Evolutionary conservation across 2,888 invertebrate species (phyloP).

Genomic region (Leptopterna dolabrata): DNA sequence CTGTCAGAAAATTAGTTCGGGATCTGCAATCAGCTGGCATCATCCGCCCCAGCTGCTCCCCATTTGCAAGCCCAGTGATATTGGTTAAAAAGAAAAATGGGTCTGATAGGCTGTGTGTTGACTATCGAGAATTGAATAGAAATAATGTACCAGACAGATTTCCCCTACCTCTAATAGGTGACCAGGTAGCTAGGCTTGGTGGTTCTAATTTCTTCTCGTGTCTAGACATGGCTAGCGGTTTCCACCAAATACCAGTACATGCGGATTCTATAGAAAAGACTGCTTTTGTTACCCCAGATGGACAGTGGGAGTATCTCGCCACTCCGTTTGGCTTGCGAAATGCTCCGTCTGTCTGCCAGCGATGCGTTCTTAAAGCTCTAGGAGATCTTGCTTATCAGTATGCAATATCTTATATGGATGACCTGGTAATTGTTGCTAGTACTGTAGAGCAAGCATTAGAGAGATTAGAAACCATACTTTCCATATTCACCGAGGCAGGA

Average conservation of each 20-base stretch:
- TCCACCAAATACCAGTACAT: slow-evolving; percentile 24
- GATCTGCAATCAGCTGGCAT: slow-evolving; percentile 1
- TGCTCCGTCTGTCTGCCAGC: slow-evolving; percentile 38
- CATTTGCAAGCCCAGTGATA: slow-evolving; percentile 44
- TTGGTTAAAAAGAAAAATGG: slow-evolving; percentile 24
- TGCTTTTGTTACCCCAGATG: no score
- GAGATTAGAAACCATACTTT: slow-evolving; percentile 62
- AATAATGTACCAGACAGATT: slow-evolving; percentile 6
- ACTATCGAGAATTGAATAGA: slow-evolving; percentile 20
- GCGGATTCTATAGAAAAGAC: slow-evolving; percentile 14
- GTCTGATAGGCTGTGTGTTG: not conserved
- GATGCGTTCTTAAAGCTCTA: slow-evolving; percentile 65
- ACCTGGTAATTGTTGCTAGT: slow-evolving; percentile 61
- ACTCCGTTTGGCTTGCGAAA: slow-evolving; percentile 42
- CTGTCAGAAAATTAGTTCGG: not conserved
- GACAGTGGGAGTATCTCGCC: slow-evolving; percentile 40
- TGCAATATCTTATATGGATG: slow-evolving; percentile 63
- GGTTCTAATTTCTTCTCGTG: slow-evolving; percentile 4
- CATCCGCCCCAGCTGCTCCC: slow-evolving; percentile 19
- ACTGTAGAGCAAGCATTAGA: slow-evolving; percentile 62
- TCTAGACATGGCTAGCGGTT: slow-evolving; percentile 18
- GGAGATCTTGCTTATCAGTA: slow-evolving; percentile 60
- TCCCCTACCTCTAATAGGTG: slow-evolving; percentile 28
- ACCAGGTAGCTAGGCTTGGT: slow-evolving; percentile 35
- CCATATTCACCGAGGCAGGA: slow-evolving; percentile 43